Percentiles rank a stretch among this genome's conserved stretches.
phyloP scores from a whole-genome alignment of 2,113 vertebrate genomes.

The Ameiurus melas region DNA sequence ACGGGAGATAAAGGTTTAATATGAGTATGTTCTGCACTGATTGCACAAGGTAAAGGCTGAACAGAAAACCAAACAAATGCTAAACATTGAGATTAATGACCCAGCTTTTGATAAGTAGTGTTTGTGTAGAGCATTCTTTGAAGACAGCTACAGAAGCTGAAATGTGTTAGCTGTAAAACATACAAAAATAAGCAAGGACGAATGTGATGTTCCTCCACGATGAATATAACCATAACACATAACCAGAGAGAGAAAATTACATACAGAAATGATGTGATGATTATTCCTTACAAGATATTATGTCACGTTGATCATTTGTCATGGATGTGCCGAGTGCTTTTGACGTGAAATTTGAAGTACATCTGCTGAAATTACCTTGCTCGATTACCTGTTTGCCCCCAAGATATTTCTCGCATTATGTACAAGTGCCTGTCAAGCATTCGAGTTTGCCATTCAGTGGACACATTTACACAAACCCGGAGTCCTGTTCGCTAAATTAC shows the following conservation, averaged over 20 bases:
- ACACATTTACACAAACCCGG: background rate
- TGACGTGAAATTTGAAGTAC: slow-evolving; percentile 39
- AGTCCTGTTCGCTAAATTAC: slow-evolving; percentile 40
- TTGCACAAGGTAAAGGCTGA: slow-evolving; percentile 16
- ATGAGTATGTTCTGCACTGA: slow-evolving; percentile 49
- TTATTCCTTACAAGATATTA: slow-evolving; percentile 44
- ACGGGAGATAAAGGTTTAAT: slow-evolving; percentile 53
- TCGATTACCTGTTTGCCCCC: background rate
- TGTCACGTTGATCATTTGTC: slow-evolving; percentile 45
- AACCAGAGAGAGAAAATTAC: slow-evolving; percentile 6
- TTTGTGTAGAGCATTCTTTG: slow-evolving; percentile 27
- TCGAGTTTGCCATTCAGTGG: slow-evolving; percentile 5
- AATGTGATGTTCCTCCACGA: slow-evolving; percentile 9
- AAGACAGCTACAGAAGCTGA: background rate
- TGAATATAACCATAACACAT: slow-evolving; percentile 38
- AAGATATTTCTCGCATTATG: slow-evolving; percentile 19
- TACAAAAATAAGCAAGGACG: slow-evolving; percentile 17
- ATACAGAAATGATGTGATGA: slow-evolving; percentile 34
- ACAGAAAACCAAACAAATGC: slow-evolving; percentile 22
- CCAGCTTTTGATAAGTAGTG: background rate
- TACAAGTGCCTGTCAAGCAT: slow-evolving; percentile 17
- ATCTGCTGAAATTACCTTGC: slow-evolving; percentile 20
- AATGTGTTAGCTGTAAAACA: slow-evolving; percentile 17
- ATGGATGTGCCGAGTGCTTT: slow-evolving; percentile 22
- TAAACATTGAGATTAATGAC: slow-evolving; percentile 19